A percentile compares a stretch with the other conserved stretches of the same genome.
Conservation (phyloP, 2,797 vertebrate genomes). For the Catostomus latipinnis region DNA sequence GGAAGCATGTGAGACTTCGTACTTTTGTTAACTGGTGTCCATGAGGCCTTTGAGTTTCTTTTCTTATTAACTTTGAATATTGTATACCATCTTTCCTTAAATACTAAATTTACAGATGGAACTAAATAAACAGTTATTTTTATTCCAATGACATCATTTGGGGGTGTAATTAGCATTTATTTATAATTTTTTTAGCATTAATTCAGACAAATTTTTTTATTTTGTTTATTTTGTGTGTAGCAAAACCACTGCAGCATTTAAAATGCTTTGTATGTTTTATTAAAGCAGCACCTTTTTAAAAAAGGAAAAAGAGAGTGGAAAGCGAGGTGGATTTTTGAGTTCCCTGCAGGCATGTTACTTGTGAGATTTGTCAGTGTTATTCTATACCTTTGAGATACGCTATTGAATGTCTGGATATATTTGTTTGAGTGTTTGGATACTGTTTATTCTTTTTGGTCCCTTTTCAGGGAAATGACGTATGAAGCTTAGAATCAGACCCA, state of each 20-base stretch:
- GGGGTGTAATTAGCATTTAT: conserved; percentile 21
- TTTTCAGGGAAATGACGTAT: conserved; percentile 57
- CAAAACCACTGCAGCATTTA: conserved; percentile 46
- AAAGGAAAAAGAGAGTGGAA: not conserved
- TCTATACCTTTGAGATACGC: conserved; percentile 38
- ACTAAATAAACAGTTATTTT: conserved; percentile 33
- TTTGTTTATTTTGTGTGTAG: conserved; percentile 23
- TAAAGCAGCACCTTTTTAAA: conserved; percentile 46
- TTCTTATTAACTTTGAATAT: not conserved
- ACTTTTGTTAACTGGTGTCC: conserved; percentile 41
- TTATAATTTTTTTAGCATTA: conserved; percentile 7
- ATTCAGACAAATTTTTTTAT: conserved; percentile 40
- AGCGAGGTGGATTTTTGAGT: conserved; percentile 18
- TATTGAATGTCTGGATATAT: conserved; percentile 33
- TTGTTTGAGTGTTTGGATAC: conserved; percentile 40
- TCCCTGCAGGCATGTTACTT: conserved; percentile 52
- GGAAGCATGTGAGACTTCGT: conserved; percentile 62
- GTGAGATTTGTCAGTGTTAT: conserved; percentile 55
- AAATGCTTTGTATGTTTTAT: conserved; percentile 51
- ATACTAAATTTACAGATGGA: conserved; percentile 21
- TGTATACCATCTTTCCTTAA: too few relatives aligned
- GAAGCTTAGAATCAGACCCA: conserved; percentile 54
- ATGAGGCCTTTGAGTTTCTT: conserved; percentile 17
- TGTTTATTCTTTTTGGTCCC: conserved; percentile 55
- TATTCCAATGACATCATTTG: not conserved